Conservation (phyloP, 2,113 vertebrate genomes). For the Drymodes brunneopygia region DNA sequence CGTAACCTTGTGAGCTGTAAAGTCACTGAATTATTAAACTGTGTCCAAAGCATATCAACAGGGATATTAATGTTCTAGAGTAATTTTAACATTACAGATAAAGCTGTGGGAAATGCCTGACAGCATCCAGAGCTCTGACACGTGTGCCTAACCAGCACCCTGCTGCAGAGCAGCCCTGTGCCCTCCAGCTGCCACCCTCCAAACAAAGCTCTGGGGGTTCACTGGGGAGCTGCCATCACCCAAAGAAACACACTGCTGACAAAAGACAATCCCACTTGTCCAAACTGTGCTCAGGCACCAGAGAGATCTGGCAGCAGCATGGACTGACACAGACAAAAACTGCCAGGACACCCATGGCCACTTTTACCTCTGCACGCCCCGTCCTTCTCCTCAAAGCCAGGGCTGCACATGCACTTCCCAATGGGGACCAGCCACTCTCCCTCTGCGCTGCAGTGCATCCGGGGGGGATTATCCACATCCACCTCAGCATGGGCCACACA, state of each 20-base stretch:
- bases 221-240: background rate
- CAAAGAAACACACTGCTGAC: background rate
- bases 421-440: constrained; percentile 97
- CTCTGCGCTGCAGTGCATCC: constrained; percentile 96
- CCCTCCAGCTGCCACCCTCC: background rate
- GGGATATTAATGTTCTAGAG: background rate
- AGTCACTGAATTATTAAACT: background rate
- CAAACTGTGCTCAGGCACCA: background rate
- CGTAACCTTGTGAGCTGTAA: background rate
- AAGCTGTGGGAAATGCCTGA: background rate
- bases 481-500: constrained; percentile 90
- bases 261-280: background rate
- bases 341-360: background rate
- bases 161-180: background rate
- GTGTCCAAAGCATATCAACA: background rate
- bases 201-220: background rate
- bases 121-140: background rate
- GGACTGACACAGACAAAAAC: background rate
- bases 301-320: background rate
- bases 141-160: background rate
- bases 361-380: constrained; percentile 89
- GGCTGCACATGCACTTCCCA: constrained; percentile 91
- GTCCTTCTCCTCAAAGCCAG: constrained; percentile 93
- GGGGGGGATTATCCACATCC: constrained; percentile 85
- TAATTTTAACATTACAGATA: background rate